A percentile compares a stretch with the other conserved stretches of the same genome.
phyloP scores from a whole-genome alignment of 2,888 invertebrate species.

The Drymonia ruficornis region DNA sequence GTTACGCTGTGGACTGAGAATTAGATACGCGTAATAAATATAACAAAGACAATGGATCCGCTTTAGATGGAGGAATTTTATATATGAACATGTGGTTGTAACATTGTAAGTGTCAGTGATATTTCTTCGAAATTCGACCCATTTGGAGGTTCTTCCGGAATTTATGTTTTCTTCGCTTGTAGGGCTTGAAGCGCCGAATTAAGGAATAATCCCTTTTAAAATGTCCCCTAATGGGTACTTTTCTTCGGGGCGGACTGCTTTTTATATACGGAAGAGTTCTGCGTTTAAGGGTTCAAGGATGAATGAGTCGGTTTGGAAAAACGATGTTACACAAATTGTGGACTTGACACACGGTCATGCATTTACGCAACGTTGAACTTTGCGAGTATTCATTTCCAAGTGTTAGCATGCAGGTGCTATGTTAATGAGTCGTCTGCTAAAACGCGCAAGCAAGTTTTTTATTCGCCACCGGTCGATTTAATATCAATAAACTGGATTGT shows the following conservation, averaged over 20 bases:
- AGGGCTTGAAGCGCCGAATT: constrained; percentile 23
- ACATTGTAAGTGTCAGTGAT: background rate
- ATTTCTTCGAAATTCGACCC: background rate
- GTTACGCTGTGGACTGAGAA: constrained; percentile 14
- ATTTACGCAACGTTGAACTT: constrained; percentile 21
- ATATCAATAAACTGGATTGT: constrained; percentile 19
- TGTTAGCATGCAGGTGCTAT: constrained; percentile 25
- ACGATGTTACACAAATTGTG: constrained; percentile 18
- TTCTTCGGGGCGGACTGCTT: constrained; percentile 6
- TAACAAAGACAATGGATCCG: constrained; percentile 11
- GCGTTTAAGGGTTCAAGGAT: constrained; percentile 23
- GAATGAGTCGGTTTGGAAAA: constrained; percentile 27
- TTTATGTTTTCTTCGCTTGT: constrained; percentile 15
- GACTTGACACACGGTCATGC: constrained; percentile 22
- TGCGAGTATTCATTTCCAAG: constrained; percentile 14
- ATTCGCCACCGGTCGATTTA: constrained; percentile 9
- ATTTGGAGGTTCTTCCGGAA: constrained; percentile 16
- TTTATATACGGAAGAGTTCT: background rate
- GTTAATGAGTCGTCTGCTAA: constrained; percentile 34
- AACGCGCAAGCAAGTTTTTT: constrained; percentile 21
- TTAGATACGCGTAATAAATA: constrained; percentile 20
- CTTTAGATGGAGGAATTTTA: constrained; percentile 12
- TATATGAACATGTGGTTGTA: constrained; percentile 4
- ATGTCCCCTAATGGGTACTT: constrained; percentile 25
- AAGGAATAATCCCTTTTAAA: constrained; percentile 15